phyloP scores from a whole-genome alignment of 2,113 vertebrate genomes.

The Myotis davidii region DNA sequence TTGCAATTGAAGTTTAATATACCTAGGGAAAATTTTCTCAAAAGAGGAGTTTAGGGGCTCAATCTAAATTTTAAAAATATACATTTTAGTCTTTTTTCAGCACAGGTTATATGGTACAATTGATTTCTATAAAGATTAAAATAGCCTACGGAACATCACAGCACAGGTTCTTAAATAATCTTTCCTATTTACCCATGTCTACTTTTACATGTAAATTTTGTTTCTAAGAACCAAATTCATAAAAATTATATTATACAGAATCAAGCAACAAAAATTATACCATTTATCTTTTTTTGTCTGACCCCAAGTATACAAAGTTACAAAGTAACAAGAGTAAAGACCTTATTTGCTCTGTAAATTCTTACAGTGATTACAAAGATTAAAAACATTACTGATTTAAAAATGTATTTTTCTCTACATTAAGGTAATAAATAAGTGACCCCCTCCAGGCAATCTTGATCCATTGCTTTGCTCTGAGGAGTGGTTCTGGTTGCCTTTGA shows the following conservation, averaged over 20 bases:
- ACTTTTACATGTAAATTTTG: neutral
- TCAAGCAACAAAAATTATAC: neutral
- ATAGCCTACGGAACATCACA: neutral
- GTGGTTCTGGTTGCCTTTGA: neutral
- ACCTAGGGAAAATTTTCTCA: neutral
- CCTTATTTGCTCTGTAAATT: neutral
- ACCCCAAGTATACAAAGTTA: neutral
- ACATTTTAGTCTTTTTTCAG: neutral
- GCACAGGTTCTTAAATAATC: neutral
- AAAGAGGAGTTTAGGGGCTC: neutral
- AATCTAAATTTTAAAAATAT: neutral
- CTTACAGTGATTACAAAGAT: neutral
- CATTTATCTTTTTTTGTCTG: neutral
- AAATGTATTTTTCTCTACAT: neutral
- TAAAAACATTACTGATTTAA: neutral
- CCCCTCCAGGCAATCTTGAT: neutral
- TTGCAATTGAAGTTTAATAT: neutral
- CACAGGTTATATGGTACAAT: neutral
- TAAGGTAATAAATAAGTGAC: neutral
- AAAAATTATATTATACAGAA: neutral
- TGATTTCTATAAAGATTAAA: neutral
- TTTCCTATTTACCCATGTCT: neutral
- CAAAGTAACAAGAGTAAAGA: neutral
- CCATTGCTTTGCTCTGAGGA: neutral
- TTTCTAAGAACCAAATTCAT: neutral